Conservation (phyloP, 1,140 invertebrate species). For the Condylostylus longicornis region DNA sequence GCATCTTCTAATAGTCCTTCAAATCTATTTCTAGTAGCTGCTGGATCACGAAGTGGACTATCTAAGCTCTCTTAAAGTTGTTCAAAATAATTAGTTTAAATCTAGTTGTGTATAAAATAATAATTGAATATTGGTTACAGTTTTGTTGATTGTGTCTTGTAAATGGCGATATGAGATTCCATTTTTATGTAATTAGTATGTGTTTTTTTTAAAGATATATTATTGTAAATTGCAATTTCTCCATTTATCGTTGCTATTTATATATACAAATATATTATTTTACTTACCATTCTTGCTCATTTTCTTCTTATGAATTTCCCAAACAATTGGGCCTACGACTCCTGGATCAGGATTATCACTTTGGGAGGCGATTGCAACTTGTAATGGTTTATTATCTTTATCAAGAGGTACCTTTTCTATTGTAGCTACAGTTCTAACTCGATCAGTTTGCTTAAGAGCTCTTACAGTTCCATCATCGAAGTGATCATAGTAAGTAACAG, state of each 20-base stretch:
- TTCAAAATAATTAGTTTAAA: no score
- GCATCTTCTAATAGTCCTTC: constrained; percentile 30
- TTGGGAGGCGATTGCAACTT: constrained; percentile 20
- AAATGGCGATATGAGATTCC: no score
- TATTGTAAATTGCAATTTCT: no score
- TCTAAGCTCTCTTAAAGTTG: background rate
- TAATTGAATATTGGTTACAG: no score
- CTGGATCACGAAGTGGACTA: constrained; percentile 28
- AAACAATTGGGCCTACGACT: constrained; percentile 67
- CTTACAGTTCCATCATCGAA: constrained; percentile 33
- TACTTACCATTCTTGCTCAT: constrained; percentile 22
- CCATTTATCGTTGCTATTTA: no score
- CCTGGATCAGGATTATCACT: constrained; percentile 49
- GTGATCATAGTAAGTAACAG: constrained; percentile 46
- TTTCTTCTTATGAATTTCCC: constrained; percentile 50
- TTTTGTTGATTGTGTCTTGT: no score
- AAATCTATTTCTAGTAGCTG: constrained; percentile 27
- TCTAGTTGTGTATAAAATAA: no score
- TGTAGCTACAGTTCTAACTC: constrained; percentile 16
- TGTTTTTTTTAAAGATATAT: no score
- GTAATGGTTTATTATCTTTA: constrained; percentile 17
- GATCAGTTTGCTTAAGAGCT: constrained; percentile 9
- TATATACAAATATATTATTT: no score
- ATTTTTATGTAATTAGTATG: no score
- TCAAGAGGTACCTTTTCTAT: constrained; percentile 27